phyloP scores from a whole-genome alignment of 2,888 invertebrate genomes.

The Heliconius cydno region DNA sequence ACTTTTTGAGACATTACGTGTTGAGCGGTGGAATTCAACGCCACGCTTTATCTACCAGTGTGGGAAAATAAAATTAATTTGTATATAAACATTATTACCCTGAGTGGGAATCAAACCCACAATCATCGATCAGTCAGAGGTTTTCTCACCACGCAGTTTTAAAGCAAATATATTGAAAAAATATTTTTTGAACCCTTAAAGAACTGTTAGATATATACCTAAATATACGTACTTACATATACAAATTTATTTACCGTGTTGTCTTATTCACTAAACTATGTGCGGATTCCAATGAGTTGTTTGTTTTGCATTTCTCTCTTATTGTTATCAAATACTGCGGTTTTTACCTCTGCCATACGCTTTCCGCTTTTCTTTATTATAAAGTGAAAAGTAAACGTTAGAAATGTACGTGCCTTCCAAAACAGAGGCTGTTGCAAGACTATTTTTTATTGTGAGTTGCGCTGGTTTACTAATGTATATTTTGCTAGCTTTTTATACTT shows the following conservation, averaged over 20 bases:
- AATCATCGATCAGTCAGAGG: no score
- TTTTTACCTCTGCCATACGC: conserved; percentile 10
- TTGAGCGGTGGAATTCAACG: neutral
- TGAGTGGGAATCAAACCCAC: neutral
- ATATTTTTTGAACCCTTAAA: neutral
- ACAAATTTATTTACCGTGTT: neutral
- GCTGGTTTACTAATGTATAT: conserved; percentile 66
- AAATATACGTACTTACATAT: neutral
- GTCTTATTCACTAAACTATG: conserved; percentile 18
- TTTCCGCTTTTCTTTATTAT: conserved; percentile 42
- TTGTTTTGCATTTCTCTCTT: conserved; percentile 64
- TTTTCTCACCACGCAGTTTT: no score
- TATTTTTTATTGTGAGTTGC: conserved; percentile 69
- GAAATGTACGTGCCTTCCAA: conserved; percentile 61
- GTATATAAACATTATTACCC: neutral
- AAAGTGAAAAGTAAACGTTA: conserved; percentile 31
- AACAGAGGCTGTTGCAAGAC: conserved; percentile 63
- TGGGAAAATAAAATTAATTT: neutral
- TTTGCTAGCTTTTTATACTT: conserved; percentile 65
- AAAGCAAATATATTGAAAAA: neutral
- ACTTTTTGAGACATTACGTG: neutral
- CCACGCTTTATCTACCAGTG: neutral
- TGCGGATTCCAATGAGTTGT: conserved; percentile 33
- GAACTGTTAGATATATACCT: neutral
- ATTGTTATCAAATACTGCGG: conserved; percentile 50